A percentile compares a stretch with the other conserved stretches of the same genome.
Conservation (phyloP, 2,113 vertebrate genomes). For the Mirza zaza region DNA sequence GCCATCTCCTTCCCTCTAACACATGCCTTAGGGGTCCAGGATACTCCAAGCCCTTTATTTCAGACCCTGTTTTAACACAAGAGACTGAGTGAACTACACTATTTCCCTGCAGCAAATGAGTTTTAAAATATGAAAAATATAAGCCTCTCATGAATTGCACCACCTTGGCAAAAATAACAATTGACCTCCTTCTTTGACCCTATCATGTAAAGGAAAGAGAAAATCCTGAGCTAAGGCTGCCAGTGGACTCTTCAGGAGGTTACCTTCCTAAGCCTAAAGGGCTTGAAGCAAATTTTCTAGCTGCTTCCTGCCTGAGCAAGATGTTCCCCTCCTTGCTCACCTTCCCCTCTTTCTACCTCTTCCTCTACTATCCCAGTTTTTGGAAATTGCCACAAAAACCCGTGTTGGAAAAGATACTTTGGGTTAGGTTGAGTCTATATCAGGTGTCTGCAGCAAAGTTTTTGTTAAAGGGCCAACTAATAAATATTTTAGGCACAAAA, state of each 20-base stretch:
- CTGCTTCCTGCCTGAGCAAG: not conserved
- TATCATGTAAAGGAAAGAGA: not conserved
- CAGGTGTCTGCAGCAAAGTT: not conserved
- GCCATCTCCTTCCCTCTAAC: not conserved
- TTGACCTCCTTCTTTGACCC: not conserved
- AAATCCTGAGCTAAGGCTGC: not conserved
- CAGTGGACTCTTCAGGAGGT: not conserved
- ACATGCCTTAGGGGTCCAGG: not conserved
- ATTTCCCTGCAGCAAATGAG: not conserved
- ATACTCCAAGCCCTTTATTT: not conserved
- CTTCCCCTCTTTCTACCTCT: too few relatives aligned
- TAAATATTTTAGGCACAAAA: not conserved
- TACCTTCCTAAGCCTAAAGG: not conserved
- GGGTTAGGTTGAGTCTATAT: not conserved
- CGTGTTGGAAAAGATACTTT: not conserved
- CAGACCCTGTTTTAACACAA: not conserved
- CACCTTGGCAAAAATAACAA: not conserved
- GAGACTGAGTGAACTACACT: not conserved
- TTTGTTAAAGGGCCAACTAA: not conserved
- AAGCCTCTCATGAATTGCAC: not conserved
- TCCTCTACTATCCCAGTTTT: not conserved
- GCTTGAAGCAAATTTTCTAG: not conserved
- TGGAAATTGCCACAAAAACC: not conserved
- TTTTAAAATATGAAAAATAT: not conserved
- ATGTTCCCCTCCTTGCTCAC: not conserved